phyloP scores from a whole-genome alignment of 2,797 vertebrate genomes.

The Graptemys geographica region DNA sequence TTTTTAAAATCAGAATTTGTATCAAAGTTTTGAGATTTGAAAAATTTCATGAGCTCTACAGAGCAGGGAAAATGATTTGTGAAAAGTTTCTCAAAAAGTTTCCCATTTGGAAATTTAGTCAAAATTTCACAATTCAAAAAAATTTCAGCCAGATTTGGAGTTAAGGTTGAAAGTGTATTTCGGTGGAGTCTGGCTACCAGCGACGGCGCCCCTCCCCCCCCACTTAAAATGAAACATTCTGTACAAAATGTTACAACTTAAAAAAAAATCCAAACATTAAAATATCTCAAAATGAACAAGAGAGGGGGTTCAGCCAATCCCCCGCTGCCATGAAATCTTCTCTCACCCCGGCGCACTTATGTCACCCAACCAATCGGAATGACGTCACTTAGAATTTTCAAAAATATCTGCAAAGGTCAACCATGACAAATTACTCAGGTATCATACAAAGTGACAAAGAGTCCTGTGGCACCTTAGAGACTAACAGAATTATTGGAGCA shows the following conservation, averaged over 20 bases:
- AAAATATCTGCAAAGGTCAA: background rate
- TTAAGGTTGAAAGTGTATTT: background rate
- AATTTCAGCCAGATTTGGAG: background rate
- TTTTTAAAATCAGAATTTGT: background rate
- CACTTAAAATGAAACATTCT: background rate
- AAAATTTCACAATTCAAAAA: background rate
- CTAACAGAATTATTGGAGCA: too few species aligned
- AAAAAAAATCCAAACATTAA: background rate
- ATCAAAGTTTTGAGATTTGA: background rate
- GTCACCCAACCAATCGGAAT: background rate
- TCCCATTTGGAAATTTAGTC: background rate
- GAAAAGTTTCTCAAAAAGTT: background rate
- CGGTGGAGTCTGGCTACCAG: background rate
- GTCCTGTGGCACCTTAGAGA: too few species aligned
- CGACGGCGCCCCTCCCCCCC: background rate
- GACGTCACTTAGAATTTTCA: slow-evolving; percentile 1
- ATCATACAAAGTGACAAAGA: too few species aligned
- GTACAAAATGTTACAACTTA: background rate
- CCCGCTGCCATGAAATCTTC: background rate
- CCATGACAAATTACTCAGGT: background rate
- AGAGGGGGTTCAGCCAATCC: fast-evolving
- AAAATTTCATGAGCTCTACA: background rate
- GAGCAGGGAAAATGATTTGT: background rate
- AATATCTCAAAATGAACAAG: background rate
- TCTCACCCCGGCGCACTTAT: background rate